A percentile compares a stretch with the other conserved stretches of the same genome.
Conservation (phyloP, 1,140 invertebrate species). For the Delia radicum region DNA sequence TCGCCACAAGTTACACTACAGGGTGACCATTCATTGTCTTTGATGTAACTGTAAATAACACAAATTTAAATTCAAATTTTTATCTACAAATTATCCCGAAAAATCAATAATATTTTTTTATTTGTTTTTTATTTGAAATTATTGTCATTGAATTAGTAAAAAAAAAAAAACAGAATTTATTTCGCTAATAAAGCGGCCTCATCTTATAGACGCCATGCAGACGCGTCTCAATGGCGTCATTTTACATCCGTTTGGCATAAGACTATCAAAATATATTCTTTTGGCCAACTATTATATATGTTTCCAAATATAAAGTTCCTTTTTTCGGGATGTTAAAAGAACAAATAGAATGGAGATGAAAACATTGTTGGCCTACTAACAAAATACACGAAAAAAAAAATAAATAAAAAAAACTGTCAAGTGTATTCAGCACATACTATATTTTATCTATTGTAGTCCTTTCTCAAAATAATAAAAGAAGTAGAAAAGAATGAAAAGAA, state of each 20-base stretch:
- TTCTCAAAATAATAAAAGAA: neutral
- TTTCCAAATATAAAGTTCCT: neutral
- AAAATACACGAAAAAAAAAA: slow-evolving; percentile 4
- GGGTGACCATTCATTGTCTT: slow-evolving; percentile 75
- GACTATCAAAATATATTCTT: slow-evolving; percentile 7
- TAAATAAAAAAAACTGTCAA: neutral
- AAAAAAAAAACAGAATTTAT: neutral
- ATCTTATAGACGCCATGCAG: slow-evolving; percentile 38
- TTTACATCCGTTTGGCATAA: slow-evolving; percentile 7
- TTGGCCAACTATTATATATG: neutral
- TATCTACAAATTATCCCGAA: no score
- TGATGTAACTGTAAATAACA: slow-evolving; percentile 59
- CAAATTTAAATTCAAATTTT: no score
- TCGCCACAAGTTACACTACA: slow-evolving; percentile 90
- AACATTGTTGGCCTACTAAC: neutral
- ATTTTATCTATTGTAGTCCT: neutral
- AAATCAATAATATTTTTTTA: no score
- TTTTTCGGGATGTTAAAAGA: neutral
- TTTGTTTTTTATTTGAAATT: neutral
- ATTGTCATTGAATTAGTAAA: neutral
- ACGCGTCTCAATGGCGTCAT: slow-evolving; percentile 42
- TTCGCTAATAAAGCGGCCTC: neutral
- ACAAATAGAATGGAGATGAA: neutral
- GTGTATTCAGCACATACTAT: neutral
- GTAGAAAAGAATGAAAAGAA: neutral